Conservation (phyloP, 1,140 invertebrate species). For the Thaumatotibia leucotreta region DNA sequence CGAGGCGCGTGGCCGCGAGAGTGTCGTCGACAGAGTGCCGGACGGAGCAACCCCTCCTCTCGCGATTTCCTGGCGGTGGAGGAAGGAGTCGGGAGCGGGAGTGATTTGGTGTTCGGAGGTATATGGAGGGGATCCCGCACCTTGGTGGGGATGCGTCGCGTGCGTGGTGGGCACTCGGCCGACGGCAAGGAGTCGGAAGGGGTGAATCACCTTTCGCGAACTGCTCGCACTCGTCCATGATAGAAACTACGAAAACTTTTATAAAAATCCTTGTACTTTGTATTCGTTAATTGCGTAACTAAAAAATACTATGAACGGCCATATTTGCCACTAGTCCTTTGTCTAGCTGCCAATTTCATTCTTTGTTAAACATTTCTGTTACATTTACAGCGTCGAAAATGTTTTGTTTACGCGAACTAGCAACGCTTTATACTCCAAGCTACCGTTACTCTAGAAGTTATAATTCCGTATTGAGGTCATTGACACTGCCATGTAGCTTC, state of each 20-base stretch:
- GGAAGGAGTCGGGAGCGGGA: conserved; percentile 74
- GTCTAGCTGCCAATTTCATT: conserved; percentile 23
- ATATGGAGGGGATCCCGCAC: conserved; percentile 74
- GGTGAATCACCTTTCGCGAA: conserved; percentile 68
- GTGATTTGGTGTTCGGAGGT: conserved; percentile 67
- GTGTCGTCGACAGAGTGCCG: conserved; percentile 54
- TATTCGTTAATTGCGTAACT: conserved; percentile 56
- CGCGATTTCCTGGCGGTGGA: conserved; percentile 67
- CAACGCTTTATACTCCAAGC: neutral
- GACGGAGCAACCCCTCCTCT: conserved; percentile 70
- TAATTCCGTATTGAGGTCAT: neutral
- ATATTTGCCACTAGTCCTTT: conserved; percentile 50
- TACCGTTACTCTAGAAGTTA: neutral
- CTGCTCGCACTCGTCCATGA: conserved; percentile 46
- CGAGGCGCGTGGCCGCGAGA: conserved; percentile 66
- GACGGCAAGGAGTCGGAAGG: conserved; percentile 67
- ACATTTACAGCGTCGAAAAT: neutral
- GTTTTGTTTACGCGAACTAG: neutral
- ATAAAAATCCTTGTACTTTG: conserved; percentile 31
- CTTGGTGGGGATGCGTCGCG: conserved; percentile 74
- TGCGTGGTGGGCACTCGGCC: conserved; percentile 63
- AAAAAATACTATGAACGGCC: conserved; percentile 30
- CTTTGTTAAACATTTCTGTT: conserved; percentile 23
- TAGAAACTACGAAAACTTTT: conserved; percentile 38
- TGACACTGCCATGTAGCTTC: neutral